These are phyloP conservation scores for Otus sunia DNA, from an alignment of 2,113 vertebrate species.

Conservation along the genomic window DNA sequence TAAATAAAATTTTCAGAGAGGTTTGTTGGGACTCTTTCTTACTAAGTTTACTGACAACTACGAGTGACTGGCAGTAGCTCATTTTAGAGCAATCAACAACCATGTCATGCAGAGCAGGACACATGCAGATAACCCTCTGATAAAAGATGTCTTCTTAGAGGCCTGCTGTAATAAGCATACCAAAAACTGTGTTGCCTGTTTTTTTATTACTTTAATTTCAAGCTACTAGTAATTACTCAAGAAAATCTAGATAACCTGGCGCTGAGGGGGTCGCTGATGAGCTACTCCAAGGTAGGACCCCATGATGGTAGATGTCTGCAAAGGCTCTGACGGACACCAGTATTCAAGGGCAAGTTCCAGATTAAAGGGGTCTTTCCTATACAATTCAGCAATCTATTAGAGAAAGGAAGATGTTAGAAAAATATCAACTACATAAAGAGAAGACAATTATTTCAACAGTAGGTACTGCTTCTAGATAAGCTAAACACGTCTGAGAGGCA, in stretches of 20 bases:
- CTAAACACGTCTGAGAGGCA: not conserved
- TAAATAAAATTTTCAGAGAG: not conserved
- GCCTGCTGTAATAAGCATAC: not conserved
- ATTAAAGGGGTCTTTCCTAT: conserved; percentile 87
- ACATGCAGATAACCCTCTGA: not conserved
- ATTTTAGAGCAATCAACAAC: not conserved
- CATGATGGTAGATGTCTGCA: conserved; percentile 86
- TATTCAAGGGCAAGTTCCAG: conserved; percentile 92
- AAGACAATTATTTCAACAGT: not conserved
- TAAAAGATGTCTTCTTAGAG: not conserved
- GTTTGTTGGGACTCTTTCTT: not conserved
- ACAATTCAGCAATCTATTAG: conserved; percentile 89
- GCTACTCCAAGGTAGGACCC: conserved; percentile 92
- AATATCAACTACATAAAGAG: not conserved
- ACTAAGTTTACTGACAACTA: not conserved
- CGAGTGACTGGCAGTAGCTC: not conserved
- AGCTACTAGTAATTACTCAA: not conserved
- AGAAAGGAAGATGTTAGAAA: not conserved
- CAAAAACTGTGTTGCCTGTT: not conserved
- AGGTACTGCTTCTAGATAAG: not conserved
- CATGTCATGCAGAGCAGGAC: not conserved
- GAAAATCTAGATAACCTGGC: conserved; percentile 79
- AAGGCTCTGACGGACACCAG: conserved; percentile 93
- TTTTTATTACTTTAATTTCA: not conserved
- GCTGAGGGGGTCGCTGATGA: conserved; percentile 93